These are phyloP conservation scores for Eupithecia vulgata DNA, from an alignment of 2,888 invertebrate genomes.

Conservation along the genomic window DNA sequence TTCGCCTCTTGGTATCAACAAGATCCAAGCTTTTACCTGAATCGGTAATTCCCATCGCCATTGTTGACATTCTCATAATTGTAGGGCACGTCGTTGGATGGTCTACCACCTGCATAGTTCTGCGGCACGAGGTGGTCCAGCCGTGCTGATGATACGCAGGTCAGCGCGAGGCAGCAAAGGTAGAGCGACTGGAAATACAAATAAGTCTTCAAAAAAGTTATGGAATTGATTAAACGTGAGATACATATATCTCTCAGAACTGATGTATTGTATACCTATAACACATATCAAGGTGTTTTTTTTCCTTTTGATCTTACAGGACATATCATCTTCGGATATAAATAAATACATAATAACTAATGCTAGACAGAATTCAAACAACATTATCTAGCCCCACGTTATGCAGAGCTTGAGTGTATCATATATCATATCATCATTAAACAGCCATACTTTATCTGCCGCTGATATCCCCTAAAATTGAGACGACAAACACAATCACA, in stretches of 20 bases:
- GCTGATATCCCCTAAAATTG: background rate
- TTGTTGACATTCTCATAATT: constrained; percentile 86
- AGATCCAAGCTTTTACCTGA: constrained; percentile 67
- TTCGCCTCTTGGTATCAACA: background rate
- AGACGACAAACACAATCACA: too few species aligned
- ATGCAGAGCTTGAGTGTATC: too few species aligned
- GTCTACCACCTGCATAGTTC: constrained; percentile 55
- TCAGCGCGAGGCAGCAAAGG: constrained; percentile 54
- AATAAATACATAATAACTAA: too few species aligned
- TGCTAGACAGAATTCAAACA: too few species aligned
- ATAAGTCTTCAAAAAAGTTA: background rate
- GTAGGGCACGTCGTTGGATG: constrained; percentile 70
- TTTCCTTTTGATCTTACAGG: too few species aligned
- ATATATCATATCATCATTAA: background rate
- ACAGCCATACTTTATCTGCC: background rate
- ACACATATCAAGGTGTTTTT: too few species aligned
- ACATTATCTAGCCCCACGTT: too few species aligned
- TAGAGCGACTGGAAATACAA: constrained; percentile 57
- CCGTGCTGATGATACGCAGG: constrained; percentile 58
- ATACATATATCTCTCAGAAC: background rate
- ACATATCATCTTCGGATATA: too few species aligned
- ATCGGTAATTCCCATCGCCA: constrained; percentile 86
- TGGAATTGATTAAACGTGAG: background rate
- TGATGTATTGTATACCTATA: background rate
- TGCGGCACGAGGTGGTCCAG: constrained; percentile 68